Conservation (phyloP, 1,140 invertebrate species). For the Atopsyche davidsoni region DNA sequence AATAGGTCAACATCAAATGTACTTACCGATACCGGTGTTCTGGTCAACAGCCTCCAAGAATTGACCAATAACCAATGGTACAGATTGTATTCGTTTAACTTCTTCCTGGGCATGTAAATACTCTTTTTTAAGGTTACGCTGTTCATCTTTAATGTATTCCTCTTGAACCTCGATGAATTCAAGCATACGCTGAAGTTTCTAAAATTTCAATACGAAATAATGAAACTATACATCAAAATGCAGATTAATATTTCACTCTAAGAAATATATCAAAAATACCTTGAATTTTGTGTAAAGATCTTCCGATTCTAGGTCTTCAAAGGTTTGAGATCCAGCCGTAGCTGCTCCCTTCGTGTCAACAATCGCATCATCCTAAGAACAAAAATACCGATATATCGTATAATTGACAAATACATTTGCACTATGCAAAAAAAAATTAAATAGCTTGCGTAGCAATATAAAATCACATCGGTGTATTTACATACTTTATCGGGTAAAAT, state of each 20-base stretch:
- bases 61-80: constrained; percentile 95
- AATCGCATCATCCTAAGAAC: constrained; percentile 42
- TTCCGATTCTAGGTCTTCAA: constrained; percentile 52
- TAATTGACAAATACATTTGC: too few relatives aligned
- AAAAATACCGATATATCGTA: too few relatives aligned
- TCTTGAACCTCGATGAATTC: constrained; percentile 97
- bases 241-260: constrained; percentile 6
- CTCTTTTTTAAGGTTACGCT: constrained; percentile 95
- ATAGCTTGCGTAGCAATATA: too few relatives aligned
- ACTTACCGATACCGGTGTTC: constrained; percentile 84
- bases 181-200: constrained; percentile 93
- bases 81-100: constrained; percentile 95
- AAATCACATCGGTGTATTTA: too few relatives aligned
- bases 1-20: constrained; percentile 41
- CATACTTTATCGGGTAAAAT: constrained; percentile 43
- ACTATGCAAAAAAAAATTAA: too few relatives aligned
- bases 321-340: constrained; percentile 40
- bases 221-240: not conserved
- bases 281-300: constrained; percentile 94
- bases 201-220: constrained; percentile 31
- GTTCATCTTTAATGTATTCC: constrained; percentile 98
- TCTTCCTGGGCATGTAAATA: constrained; percentile 97
- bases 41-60: constrained; percentile 97
- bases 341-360: constrained; percentile 40
- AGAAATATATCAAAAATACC: constrained; percentile 44